Base-by-base conservation (phyloP, 2,888 invertebrate species). In the Oconnorella tubifera region DNA sequence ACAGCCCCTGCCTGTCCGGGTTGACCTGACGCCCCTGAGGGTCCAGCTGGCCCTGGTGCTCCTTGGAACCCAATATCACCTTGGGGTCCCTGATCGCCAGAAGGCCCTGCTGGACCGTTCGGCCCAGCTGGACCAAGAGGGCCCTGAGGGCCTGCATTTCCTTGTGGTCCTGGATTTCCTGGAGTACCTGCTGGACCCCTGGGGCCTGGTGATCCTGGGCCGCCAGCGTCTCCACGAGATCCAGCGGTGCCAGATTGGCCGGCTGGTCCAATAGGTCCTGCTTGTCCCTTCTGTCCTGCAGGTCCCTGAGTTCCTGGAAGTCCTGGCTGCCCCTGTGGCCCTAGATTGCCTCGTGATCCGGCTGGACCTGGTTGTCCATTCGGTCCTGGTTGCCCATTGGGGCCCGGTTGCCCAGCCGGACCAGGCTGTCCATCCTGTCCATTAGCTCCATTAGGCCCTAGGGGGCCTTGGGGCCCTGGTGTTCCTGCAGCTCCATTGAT, bases 201-300 rank as follows among this genome's bases (percentile, higher is more conserved):
- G 3, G 57, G 55, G 3, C 69, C 68, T 4, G 33, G 40, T 40
- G 40, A 40, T 60, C 76, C 76, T 4, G 68, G 69, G 49, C 33
- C 56, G 33, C 70, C 70, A 32, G 59, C 29, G 32, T 62, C 53
- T 48, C 71, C 71, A 48, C 55, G 56, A 28, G 56, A 65, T 31
- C 68, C 65, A 56, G 56, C 32, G 19, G 25, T 2, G 25, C 70
- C 63, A 2, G 57, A 48, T n/a, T 58, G 31, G 14, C 63, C 63
- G 28, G 40, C 40, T 14, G 53, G 53, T 6, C 62, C 53, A 56
- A 48, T 2, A 6, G 6, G 14, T 25, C 53, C 53, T n/a, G 25
- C 27, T 33, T 56, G 14, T 2, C 57, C 63, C 33, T 25, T 3
- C 33, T 48, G 27, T 25, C 65, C 65, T 32, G 29, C 6, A 19